These are phyloP conservation scores for Drosophila malerkotliana DNA, from an alignment of 1,140 invertebrate genomes.

Conservation along the genomic window DNA sequence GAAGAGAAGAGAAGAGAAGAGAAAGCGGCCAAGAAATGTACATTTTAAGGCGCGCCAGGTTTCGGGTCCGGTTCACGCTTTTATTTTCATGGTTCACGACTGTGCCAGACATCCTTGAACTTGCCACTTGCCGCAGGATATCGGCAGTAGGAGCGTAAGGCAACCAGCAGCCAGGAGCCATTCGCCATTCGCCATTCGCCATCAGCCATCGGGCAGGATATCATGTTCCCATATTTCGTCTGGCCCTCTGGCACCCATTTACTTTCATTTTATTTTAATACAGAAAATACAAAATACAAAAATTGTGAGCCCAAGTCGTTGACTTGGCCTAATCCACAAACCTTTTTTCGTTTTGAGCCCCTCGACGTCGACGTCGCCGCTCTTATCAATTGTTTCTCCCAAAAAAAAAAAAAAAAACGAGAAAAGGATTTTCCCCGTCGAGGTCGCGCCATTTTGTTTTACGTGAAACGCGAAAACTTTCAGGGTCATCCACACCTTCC, in stretches of 20 bases:
- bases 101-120: conserved; percentile 72
- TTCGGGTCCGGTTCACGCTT: conserved; percentile 37
- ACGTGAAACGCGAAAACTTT: conserved; percentile 43
- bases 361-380: not conserved
- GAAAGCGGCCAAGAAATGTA: conserved; percentile 26
- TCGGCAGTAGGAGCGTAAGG: not conserved
- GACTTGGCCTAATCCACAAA: conserved; percentile 44
- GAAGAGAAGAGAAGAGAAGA: too few species aligned
- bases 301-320: conserved; percentile 39
- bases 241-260: conserved; percentile 25
- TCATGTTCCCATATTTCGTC: conserved; percentile 77
- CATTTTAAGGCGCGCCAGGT: conserved; percentile 1
- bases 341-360: not conserved
- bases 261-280: conserved; percentile 35
- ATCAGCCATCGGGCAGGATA: conserved; percentile 46
- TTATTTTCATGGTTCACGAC: conserved; percentile 43
- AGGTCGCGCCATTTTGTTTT: conserved; percentile 46
- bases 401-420: not conserved
- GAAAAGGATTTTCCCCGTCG: conserved; percentile 42
- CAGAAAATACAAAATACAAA: conserved; percentile 50
- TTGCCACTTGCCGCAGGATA: conserved; percentile 63
- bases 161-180: not conserved
- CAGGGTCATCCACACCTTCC: conserved; percentile 34
- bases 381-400: conserved; percentile 38
- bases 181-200: too few species aligned